A percentile compares a stretch with the other conserved stretches of the same genome.
Conservation (phyloP, 2,113 vertebrate species). For the Archocentrus centrarchus region DNA sequence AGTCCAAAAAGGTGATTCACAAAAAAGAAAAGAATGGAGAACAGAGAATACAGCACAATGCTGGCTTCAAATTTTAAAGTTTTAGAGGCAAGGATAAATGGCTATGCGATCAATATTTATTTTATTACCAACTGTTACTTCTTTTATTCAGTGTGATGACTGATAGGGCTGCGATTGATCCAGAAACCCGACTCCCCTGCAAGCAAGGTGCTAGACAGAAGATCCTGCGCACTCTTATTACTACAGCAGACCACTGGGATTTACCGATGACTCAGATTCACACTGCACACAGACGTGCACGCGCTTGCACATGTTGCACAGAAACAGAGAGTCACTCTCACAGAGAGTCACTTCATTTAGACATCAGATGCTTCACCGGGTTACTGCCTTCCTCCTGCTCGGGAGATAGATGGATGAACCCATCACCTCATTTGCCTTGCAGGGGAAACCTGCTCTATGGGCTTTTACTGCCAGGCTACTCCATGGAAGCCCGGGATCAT, state of each 20-base stretch:
- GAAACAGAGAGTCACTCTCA: neutral
- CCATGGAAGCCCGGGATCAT: constrained; percentile 27
- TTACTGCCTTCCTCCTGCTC: constrained; percentile 29
- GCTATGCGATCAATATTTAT: neutral
- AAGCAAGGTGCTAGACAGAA: neutral
- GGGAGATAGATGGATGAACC: constrained; percentile 43
- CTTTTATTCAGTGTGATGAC: neutral
- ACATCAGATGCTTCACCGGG: constrained; percentile 38
- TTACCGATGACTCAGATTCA: constrained; percentile 41
- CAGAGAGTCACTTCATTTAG: constrained; percentile 65
- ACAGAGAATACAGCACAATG: neutral
- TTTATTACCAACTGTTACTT: neutral
- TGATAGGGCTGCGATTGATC: constrained; percentile 35
- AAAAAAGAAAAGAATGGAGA: neutral
- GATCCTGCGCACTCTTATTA: constrained; percentile 14
- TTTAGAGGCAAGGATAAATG: neutral
- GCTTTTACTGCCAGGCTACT: constrained; percentile 36
- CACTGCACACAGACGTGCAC: neutral
- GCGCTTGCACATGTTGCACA: neutral
- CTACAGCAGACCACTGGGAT: constrained; percentile 36
- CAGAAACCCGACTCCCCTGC: constrained; percentile 38
- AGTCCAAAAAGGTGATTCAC: neutral
- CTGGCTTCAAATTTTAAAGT: neutral
- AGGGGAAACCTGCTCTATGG: constrained; percentile 49
- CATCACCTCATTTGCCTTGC: constrained; percentile 47